phyloP scores from a whole-genome alignment of 2,888 invertebrate genomes.

The Xiphydria camelus region DNA sequence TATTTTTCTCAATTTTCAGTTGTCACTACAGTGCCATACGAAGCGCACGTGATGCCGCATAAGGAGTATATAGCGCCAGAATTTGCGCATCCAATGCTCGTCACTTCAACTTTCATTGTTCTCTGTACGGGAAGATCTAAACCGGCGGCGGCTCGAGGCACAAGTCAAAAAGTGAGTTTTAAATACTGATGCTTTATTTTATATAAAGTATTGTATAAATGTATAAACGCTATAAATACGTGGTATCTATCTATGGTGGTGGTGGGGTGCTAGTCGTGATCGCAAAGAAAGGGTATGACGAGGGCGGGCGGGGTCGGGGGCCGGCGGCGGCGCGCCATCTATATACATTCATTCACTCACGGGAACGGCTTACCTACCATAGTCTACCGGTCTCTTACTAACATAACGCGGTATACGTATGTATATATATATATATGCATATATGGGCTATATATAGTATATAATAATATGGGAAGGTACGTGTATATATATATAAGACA shows the following conservation, averaged over 20 bases:
- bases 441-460: constrained; percentile 26
- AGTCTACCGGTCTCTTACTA: constrained; percentile 56
- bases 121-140: no score
- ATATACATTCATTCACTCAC: constrained; percentile 58
- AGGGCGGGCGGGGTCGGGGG: constrained; percentile 56
- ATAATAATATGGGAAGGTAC: constrained; percentile 21
- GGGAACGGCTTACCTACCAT: constrained; percentile 57
- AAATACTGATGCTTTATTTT: constrained; percentile 60
- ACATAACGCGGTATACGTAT: constrained; percentile 40
- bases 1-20: no score
- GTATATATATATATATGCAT: constrained; percentile 25
- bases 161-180: no score
- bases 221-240: constrained; percentile 59
- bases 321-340: constrained; percentile 58
- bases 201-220: constrained; percentile 59
- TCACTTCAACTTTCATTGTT: no score
- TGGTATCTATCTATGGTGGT: constrained; percentile 59
- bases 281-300: constrained; percentile 57
- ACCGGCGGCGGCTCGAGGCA: no score
- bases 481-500: constrained; percentile 43
- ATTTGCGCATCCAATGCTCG: no score
- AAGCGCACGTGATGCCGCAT: no score
- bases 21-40: no score
- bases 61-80: no score
- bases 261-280: constrained; percentile 58